These are phyloP conservation scores for Vespertilio murinus DNA, from an alignment of 2,797 vertebrate species.

Conservation along the genomic window DNA sequence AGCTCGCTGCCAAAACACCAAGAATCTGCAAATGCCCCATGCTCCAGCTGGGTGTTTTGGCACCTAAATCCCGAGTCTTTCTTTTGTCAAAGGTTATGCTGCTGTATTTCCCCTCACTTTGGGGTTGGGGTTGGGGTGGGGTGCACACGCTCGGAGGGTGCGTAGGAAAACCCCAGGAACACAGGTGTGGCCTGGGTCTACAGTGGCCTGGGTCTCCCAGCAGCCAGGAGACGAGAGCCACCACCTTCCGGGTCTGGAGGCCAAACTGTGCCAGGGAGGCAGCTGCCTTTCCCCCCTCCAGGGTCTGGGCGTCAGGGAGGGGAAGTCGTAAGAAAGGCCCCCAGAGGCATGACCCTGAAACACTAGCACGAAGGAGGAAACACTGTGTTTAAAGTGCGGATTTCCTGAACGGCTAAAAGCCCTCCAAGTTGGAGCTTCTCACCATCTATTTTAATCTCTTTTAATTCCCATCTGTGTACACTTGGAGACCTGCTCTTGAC, in stretches of 20 bases:
- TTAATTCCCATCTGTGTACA: slow-evolving; percentile 55
- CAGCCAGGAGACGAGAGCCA: background rate
- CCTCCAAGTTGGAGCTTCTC: background rate
- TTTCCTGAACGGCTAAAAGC: slow-evolving; percentile 13
- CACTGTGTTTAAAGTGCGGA: background rate
- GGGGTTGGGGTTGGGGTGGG: background rate
- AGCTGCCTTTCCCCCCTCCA: background rate
- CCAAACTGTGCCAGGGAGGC: background rate
- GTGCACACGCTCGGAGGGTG: background rate
- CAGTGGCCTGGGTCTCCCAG: background rate
- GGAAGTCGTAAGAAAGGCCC: background rate
- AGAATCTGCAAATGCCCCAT: background rate
- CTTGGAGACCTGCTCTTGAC: slow-evolving; percentile 49
- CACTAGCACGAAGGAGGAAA: background rate
- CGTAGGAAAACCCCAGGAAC: background rate
- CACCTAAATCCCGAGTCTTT: background rate
- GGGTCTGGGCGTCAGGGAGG: background rate
- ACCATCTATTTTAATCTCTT: background rate
- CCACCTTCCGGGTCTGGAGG: background rate
- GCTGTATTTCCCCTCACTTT: background rate
- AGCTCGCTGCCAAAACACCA: background rate
- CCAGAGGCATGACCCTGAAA: background rate
- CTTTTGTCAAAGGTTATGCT: background rate
- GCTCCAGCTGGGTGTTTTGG: background rate
- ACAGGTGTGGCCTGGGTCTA: background rate